These are phyloP conservation scores for Xiphias gladius DNA, from an alignment of 2,113 vertebrate species.

Conservation along the genomic window DNA sequence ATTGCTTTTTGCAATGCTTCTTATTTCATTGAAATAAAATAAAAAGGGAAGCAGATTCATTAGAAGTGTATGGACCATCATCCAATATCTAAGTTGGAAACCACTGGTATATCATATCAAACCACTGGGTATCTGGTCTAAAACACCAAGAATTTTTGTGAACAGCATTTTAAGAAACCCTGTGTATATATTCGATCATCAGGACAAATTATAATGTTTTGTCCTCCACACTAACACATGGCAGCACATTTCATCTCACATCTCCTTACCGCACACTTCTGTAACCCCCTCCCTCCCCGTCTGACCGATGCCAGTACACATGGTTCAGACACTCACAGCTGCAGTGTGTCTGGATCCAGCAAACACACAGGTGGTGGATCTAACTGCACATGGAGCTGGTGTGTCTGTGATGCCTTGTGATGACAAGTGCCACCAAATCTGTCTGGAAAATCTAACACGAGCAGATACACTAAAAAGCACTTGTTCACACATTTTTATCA, in stretches of 20 bases:
- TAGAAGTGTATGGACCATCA: no score
- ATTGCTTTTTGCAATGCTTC: no score
- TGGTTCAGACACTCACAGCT: conserved; percentile 13
- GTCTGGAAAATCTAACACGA: neutral
- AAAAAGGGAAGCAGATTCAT: no score
- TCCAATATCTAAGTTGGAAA: no score
- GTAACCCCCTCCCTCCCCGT: conserved; percentile 2
- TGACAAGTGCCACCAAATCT: neutral
- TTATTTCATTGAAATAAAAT: no score
- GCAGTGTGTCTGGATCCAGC: neutral
- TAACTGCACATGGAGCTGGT: conserved; percentile 35
- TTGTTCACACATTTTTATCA: conserved; percentile 22
- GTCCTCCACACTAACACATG: neutral
- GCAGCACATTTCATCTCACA: conserved; percentile 15
- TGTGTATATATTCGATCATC: neutral
- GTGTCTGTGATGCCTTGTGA: neutral
- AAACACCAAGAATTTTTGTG: no score
- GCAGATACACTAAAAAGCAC: conserved; percentile 6
- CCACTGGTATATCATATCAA: no score
- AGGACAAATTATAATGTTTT: neutral
- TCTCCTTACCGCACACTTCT: neutral
- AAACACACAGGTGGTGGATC: conserved; percentile 15
- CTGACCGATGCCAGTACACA: conserved; percentile 44
- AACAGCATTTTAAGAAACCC: neutral
- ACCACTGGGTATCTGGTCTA: neutral